phyloP scores from a whole-genome alignment of 2,797 vertebrate species.

The Microctenopoma steveboyesi region DNA sequence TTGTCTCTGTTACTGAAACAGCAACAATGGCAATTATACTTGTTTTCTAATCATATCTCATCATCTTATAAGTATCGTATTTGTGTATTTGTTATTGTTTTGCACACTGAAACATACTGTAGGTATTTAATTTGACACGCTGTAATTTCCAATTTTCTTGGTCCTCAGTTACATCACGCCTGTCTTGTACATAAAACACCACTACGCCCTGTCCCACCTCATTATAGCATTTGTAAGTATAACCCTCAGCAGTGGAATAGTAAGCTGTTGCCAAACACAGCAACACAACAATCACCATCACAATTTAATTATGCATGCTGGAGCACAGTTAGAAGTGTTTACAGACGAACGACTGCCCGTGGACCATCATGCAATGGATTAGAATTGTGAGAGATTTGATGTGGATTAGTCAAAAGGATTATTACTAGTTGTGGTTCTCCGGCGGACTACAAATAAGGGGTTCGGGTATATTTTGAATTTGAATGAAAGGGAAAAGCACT shows the following conservation, averaged over 20 bases:
- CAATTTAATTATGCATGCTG: conserved; percentile 76
- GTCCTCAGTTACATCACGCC: conserved; percentile 20
- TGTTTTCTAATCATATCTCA: too few relatives aligned
- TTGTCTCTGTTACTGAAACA: too few relatives aligned
- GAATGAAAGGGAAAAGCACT: conserved; percentile 43
- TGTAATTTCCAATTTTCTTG: conserved; percentile 26
- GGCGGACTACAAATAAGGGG: conserved; percentile 52
- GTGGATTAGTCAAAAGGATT: conserved; percentile 82
- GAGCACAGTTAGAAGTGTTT: conserved; percentile 63
- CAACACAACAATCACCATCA: conserved; percentile 70
- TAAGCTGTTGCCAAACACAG: conserved; percentile 51
- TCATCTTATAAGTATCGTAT: background rate
- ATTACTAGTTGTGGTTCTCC: conserved; percentile 65
- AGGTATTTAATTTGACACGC: conserved; percentile 21
- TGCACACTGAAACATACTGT: background rate
- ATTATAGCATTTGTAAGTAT: conserved; percentile 31
- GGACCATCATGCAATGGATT: conserved; percentile 71
- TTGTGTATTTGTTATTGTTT: background rate
- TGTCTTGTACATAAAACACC: conserved; percentile 45
- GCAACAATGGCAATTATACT: too few relatives aligned
- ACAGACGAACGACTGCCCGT: conserved; percentile 60
- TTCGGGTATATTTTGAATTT: conserved; percentile 53
- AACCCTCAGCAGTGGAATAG: conserved; percentile 56
- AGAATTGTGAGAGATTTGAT: conserved; percentile 77
- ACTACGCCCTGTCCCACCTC: conserved; percentile 13